Base-by-base conservation (phyloP, 2,888 invertebrate species). In the Carabus problematicus region DNA sequence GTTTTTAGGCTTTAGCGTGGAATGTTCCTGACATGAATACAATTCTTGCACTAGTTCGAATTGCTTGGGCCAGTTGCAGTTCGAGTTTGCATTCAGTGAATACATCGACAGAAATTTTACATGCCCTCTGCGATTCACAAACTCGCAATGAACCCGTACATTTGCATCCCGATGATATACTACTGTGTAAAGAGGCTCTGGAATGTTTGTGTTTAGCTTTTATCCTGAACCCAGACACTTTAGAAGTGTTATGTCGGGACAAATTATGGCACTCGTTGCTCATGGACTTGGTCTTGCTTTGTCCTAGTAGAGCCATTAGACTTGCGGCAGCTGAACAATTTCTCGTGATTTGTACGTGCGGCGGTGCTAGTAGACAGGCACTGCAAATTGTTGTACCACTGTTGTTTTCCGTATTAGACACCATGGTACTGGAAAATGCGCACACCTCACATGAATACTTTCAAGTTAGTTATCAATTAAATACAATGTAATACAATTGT, bases 141-240 rank as follows among this genome's bases (percentile, higher is more conserved):
- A 86, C 86, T 71, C 82, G 83, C 72, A 88, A 91, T 19, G 91
- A 90, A 73, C 86, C 88, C 3, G 70, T 79, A 9, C 80, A 80
- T 70, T 72, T 81, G 60, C 79, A 81, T 71, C 75, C 75, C 62
- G 81, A 82, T 68, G 81, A 82, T 69, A 73, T 82, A 18, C 70
- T 79, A 43, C 70, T 82, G 77, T 95, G 95, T 76, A 92, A 94
- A 75, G 97, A 97, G 83, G 94, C 96, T 58, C 85, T 98, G 80
- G 97, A 98, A 84, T 91, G 96, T 71, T 85, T 98, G 72, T 94
- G 95, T 60, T 89, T 97, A 73, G 92, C 94, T 73, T 88, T 97
- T 79, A 93, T 95, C 58, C 83, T 98, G 59, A 95, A 95, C 81
- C 93, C 95, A n/a, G 89, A 89, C 64, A 92, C 93, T 64, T 84